phyloP scores from a whole-genome alignment of 2,113 vertebrate genomes.

The Acrocephalus kingi region DNA sequence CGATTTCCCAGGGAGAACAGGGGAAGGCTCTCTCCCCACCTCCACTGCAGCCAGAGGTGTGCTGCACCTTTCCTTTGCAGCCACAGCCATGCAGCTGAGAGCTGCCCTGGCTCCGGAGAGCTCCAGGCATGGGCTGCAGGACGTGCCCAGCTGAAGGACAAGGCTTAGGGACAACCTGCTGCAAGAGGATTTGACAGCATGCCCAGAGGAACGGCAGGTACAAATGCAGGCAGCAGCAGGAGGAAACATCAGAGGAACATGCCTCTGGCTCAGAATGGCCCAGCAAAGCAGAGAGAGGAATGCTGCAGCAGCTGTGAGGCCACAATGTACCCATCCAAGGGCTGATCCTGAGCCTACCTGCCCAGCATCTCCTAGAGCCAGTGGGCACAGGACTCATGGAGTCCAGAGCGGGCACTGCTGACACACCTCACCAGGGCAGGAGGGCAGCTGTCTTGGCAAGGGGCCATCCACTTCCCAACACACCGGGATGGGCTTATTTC shows the following conservation, averaged over 20 bases:
- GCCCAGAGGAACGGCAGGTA: background rate
- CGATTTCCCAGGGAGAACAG: background rate
- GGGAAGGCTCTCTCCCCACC: background rate
- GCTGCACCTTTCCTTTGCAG: background rate
- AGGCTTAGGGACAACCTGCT: background rate
- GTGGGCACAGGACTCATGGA: background rate
- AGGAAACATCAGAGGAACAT: background rate
- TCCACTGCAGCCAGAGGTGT: background rate
- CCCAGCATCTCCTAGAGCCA: background rate
- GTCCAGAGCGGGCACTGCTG: background rate
- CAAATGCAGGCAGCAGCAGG: background rate
- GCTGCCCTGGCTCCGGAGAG: background rate
- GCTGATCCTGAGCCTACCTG: background rate
- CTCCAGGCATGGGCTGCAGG: background rate
- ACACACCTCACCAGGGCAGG: background rate
- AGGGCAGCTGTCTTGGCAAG: background rate
- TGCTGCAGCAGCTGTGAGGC: background rate
- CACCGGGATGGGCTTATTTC: background rate
- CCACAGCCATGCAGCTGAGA: fast-evolving
- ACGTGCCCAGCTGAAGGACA: background rate
- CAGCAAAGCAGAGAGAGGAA: background rate
- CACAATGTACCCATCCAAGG: fast-evolving
- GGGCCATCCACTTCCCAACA: fast-evolving
- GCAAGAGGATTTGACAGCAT: background rate
- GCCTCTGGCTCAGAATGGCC: background rate